Percentiles rank a stretch among this genome's conserved stretches.
Evolutionary conservation across 2,797 vertebrate genomes (phyloP).

Genomic region (Myiotriccus ornatus): DNA sequence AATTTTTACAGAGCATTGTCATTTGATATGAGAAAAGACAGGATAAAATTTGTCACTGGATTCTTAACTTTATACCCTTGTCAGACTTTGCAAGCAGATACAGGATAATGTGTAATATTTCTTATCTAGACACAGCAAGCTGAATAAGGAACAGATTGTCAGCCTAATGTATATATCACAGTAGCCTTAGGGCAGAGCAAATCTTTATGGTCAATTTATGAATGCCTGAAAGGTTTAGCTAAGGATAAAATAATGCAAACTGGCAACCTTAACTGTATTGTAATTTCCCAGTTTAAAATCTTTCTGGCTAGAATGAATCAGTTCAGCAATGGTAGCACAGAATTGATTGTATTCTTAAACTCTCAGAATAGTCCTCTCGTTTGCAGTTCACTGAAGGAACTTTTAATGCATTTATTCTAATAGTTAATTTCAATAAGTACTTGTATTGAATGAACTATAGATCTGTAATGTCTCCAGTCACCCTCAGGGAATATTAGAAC

Average conservation of each 20-base stretch:
- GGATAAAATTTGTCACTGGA: neutral
- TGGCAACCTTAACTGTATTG: constrained; percentile 38
- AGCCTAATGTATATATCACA: constrained; percentile 28
- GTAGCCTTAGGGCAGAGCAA: constrained; percentile 32
- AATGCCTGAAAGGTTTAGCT: constrained; percentile 41
- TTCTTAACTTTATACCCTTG: neutral
- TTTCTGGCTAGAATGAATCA: constrained; percentile 6
- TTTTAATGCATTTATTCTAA: constrained; percentile 11
- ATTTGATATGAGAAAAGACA: neutral
- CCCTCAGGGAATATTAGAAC: neutral
- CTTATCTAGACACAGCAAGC: constrained; percentile 32
- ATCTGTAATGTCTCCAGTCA: neutral
- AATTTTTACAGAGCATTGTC: neutral
- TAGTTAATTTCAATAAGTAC: neutral
- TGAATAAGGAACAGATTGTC: constrained; percentile 37
- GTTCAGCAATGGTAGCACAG: neutral
- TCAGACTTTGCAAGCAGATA: neutral
- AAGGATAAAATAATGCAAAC: constrained; percentile 36
- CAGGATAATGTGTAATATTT: neutral
- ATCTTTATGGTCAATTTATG: constrained; percentile 45
- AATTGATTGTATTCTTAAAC: constrained; percentile 2
- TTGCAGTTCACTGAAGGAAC: neutral
- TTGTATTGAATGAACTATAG: neutral
- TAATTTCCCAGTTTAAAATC: constrained; percentile 23
- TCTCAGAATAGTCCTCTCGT: neutral